Base-by-base conservation (phyloP, 2,888 invertebrate genomes). In the Mythimna loreyi region DNA sequence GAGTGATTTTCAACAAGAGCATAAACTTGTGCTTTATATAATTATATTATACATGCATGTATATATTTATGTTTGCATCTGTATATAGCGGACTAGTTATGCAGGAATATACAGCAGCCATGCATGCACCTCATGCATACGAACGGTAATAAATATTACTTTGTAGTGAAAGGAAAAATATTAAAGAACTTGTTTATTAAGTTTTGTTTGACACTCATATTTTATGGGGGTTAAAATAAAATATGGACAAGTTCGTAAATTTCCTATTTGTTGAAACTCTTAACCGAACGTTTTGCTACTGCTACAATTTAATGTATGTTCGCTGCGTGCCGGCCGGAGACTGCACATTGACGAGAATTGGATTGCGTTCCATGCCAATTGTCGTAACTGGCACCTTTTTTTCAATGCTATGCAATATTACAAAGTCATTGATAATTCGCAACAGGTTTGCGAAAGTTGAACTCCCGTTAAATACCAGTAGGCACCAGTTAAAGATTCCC, bases 391-490 rank as follows among this genome's bases (percentile, higher is more conserved):
- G 6, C 47, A n/a, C 19, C 50, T 56, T 72, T 72, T 57, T 67
- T 62, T 50, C 53, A 55, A 55, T 63, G 52, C 25, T 30, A 25
- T 56, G 43, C 43, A 61, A 64, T 65, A 53, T 52, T 62, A 49
- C 28, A 68, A 50, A 57, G 74, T 73, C 78, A 79, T 77, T 67
- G 78, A 72, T 78, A 75, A 74, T 79, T 76, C 64, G 68, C 71
- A 71, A 60, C 70, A 61, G 65, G 71, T 74, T 80, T 71, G 71
- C 82, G 75, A 81, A 82, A 84, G 75, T 74, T 58, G 49, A 76
- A 81, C 74, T 88, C 78, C 89, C 88, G 89, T 89, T 90, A 86
- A 85, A 84, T 82, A 79, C 77, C 43, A 45, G n/a, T 43, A 82
- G 78, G 79, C 79, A 81, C 80, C 75, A 80, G 80, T 76, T 74